phyloP scores from a whole-genome alignment of 2,888 invertebrate species.

The Malthinus seriepunctatus region DNA sequence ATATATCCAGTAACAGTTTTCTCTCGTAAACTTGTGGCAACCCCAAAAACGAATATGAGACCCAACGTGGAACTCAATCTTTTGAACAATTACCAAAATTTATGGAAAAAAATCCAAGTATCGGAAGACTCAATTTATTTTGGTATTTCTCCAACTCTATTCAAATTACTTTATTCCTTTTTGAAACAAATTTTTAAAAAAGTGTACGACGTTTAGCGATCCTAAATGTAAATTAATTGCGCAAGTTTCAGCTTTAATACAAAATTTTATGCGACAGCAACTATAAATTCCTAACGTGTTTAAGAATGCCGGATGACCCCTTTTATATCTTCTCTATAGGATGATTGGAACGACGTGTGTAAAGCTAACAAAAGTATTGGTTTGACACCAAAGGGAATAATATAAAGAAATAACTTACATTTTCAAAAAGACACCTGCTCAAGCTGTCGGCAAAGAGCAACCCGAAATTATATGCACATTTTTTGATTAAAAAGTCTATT shows the following conservation, averaged over 20 bases:
- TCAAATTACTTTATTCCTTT: no score
- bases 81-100: no score
- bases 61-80: no score
- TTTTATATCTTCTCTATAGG: slow-evolving; percentile 18
- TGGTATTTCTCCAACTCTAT: no score
- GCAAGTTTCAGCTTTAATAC: neutral
- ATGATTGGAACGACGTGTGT: slow-evolving; percentile 28
- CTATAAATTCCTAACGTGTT: slow-evolving; percentile 18
- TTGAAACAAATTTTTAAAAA: no score
- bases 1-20: no score
- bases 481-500: neutral
- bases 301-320: slow-evolving; percentile 17
- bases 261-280: slow-evolving; percentile 7
- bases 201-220: no score
- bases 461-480: neutral
- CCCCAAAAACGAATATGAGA: no score
- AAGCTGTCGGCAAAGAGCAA: slow-evolving; percentile 5
- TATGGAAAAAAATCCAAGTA: no score
- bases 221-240: neutral
- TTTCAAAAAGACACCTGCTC: slow-evolving; percentile 20
- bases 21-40: no score
- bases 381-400: slow-evolving; percentile 22
- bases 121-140: no score
- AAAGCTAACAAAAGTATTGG: slow-evolving; percentile 22
- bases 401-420: slow-evolving; percentile 14